These are phyloP conservation scores for Eulemur coronatus DNA, from an alignment of 2,797 vertebrate species.

Conservation along the genomic window DNA sequence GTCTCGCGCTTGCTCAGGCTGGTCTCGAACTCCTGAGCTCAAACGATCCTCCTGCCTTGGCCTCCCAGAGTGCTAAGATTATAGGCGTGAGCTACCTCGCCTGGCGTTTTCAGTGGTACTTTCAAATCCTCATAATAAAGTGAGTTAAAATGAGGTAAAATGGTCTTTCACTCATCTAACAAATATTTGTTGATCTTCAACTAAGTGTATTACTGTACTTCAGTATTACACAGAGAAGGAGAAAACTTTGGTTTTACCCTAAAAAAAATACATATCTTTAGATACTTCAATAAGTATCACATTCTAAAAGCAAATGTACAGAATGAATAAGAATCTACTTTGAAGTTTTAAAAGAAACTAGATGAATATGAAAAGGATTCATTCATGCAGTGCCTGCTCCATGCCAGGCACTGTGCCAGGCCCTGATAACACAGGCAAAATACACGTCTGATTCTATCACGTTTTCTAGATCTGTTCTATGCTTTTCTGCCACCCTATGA, in stretches of 20 bases:
- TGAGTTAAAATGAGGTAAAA: background rate
- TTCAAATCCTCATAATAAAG: background rate
- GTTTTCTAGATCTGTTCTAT: background rate
- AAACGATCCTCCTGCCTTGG: too few relatives aligned
- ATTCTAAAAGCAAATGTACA: background rate
- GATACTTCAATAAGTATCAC: background rate
- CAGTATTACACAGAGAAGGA: background rate
- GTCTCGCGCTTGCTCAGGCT: too few relatives aligned
- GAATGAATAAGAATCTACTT: background rate
- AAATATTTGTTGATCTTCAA: background rate
- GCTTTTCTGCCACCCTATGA: background rate
- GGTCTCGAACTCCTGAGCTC: too few relatives aligned
- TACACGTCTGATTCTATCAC: background rate
- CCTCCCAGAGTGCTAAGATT: too few relatives aligned
- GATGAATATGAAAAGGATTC: background rate
- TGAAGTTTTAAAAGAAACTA: conserved; percentile 22
- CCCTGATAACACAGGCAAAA: background rate
- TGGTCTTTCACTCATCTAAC: background rate
- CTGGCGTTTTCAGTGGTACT: background rate
- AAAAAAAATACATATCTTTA: conserved; percentile 2
- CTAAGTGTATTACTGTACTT: background rate
- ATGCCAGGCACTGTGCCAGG: background rate
- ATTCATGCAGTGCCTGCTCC: background rate
- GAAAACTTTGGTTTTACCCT: background rate
- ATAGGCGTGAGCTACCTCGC: too few relatives aligned